These are phyloP conservation scores for Boulengeromyrus knoepffleri DNA, from an alignment of 2,113 vertebrate species.

Conservation along the genomic window DNA sequence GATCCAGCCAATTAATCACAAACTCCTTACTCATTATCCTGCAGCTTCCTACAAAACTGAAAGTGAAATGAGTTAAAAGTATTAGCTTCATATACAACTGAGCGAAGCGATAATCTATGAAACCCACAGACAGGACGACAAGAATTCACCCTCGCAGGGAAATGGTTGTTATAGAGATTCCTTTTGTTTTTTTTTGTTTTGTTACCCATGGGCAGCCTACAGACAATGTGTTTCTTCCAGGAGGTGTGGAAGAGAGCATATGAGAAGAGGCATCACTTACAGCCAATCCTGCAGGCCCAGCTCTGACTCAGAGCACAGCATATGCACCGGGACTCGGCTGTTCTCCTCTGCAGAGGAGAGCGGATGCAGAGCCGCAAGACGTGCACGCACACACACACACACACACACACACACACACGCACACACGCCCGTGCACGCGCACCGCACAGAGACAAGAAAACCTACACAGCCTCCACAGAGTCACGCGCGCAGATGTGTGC, in stretches of 20 bases:
- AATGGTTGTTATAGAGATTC: background rate
- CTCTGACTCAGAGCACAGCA: conserved; percentile 3
- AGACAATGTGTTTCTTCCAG: background rate
- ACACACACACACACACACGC: background rate
- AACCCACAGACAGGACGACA: background rate
- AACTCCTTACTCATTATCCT: background rate
- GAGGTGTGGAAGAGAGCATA: background rate
- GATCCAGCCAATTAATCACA: background rate
- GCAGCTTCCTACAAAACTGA: background rate
- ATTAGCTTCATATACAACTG: background rate
- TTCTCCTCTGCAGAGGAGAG: background rate
- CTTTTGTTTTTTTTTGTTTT: background rate
- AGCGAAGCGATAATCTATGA: background rate
- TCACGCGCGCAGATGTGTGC: background rate
- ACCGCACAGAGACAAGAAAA: background rate
- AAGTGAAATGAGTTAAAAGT: background rate
- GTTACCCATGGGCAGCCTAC: background rate
- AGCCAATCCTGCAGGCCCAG: background rate
- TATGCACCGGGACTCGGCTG: background rate
- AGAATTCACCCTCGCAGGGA: background rate
- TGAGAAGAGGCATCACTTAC: background rate
- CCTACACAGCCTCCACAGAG: background rate
- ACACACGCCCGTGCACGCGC: background rate
- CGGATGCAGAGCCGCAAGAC: background rate
- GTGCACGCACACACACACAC: background rate